Base-by-base conservation (phyloP, 2,888 invertebrate genomes). In the Agrochola lota region DNA sequence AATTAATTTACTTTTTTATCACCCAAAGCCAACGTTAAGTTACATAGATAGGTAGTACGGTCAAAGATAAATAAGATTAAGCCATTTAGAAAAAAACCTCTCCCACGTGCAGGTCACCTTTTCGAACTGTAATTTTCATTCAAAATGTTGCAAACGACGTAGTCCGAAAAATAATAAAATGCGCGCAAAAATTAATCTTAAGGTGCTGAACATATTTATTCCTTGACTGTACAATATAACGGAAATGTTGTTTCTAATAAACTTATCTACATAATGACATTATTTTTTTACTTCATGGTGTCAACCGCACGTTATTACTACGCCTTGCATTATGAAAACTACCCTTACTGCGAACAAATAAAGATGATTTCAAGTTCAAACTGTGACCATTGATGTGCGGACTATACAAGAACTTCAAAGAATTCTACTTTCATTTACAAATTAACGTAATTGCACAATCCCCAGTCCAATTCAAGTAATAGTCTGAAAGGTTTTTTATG, bases 401-500 rank as follows among this genome's bases (percentile, higher is more conserved):
- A 52, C 46, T n/a, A 15, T 30, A 52, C 26, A 55, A 17, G 6
- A 49, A 64, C 17, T 60, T 6, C 23, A 59, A 66, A 35, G 7
- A 75, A 64, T 69, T 46, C 46, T 46, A 49, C 23, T 57, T 70
- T 71, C 7, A 30, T 69, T 49, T 59, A 71, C 9, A 71, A 77
- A 77, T 80, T 40, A 63, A 71, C 23, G 49, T 83, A 63, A 83
- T 83, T 52, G 57, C 43, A 35, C 78, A 35, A 74, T 64, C 52
- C 59, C 40, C 43, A 52, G 40, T 66, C 17, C 81, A 71, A 30
- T 72, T 70, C 26, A 52, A 70, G 66, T 66, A 76, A 85, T 62
- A 67, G 69, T 67, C 73, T 81, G 63, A 84, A 85, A 83, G 85
- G 69, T 81, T 76, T 83, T 85, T 73, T 81, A 83, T 79, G 43